A percentile compares a stretch with the other conserved stretches of the same genome.
phyloP scores from a whole-genome alignment of 2,797 vertebrate genomes.

The Antrozous pallidus region DNA sequence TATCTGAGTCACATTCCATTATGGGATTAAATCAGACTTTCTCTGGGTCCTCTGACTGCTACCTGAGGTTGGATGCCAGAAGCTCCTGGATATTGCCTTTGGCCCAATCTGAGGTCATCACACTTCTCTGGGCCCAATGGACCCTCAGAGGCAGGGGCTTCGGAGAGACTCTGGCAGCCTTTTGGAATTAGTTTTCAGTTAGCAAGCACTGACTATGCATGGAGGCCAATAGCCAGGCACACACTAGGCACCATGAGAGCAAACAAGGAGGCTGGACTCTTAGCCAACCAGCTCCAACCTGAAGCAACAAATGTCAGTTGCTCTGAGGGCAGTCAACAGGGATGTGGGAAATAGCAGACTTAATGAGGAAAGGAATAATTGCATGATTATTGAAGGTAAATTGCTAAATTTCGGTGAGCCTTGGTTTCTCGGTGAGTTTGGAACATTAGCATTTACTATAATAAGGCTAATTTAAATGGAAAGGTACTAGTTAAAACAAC shows the following conservation, averaged over 20 bases:
- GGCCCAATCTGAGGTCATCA: slow-evolving; percentile 71
- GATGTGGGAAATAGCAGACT: not conserved
- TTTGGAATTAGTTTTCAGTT: slow-evolving; percentile 28
- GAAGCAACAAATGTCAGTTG: not conserved
- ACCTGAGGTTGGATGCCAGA: not conserved
- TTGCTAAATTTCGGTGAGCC: slow-evolving; percentile 32
- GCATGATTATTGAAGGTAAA: not conserved
- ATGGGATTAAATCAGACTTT: slow-evolving; percentile 66
- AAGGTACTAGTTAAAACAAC: not conserved
- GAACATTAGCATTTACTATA: slow-evolving; percentile 1
- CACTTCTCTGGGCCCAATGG: slow-evolving; percentile 36
- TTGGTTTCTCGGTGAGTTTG: not conserved
- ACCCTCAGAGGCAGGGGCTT: not conserved
- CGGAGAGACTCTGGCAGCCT: not conserved
- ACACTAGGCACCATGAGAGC: not conserved
- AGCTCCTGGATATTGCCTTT: slow-evolving; percentile 55
- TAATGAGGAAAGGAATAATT: not conserved
- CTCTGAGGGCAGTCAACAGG: not conserved
- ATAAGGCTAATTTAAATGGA: not conserved
- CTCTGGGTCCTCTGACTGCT: slow-evolving; percentile 36
- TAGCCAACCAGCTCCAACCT: not conserved
- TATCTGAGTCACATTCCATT: slow-evolving; percentile 72
- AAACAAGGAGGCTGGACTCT: not conserved
- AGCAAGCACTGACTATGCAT: not conserved
- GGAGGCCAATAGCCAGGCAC: not conserved